Evolutionary conservation across 2,797 vertebrate genomes (phyloP), one percentile per base, ranked within the genome.

Genomic region (Oreortyx pictus): DNA sequence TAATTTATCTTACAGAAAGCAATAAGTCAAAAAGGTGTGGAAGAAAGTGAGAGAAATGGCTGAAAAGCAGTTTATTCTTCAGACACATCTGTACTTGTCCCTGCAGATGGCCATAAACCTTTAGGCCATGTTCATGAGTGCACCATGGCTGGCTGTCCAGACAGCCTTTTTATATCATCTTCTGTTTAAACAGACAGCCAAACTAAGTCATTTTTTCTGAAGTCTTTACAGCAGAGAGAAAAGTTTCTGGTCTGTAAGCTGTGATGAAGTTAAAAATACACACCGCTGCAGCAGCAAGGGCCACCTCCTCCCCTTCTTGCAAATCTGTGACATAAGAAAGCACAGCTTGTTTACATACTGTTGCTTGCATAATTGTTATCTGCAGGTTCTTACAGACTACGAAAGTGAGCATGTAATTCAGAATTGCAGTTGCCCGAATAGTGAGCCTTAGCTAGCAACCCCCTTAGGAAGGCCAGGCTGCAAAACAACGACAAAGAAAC

Each of bases 221-320:
- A 67, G 19, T 19, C 9, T 41, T 82, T 82, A 57, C 44, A 87
- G 44, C 33, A 86, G 25, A 33, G 23, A 85, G 18, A 89, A 22
- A 81, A 54, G 27, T 57, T 33, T 77, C 22, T 57, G 3, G 39
- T 82, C 41, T 52, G 14, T 64, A 90, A 93, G 9, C 43, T 52
- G 20, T 43, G 68, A 73, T 73, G 89, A 65, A 68, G 72, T 44
- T 70, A 39, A 49, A 85, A 82, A 91, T 31, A 82, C 74, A 86
- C 47, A 96, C 94, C 37, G 71, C 72, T 37, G 73, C 91, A 50
- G 93, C 91, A 75, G 93, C 94, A 77, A 96, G 86, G 79, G 87
- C 92, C 25, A 71, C 68, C 78, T 97, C 95, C 47, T 94, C 91
- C 27, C 41, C 43, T 94, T 82, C 86, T 90, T 11, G 68, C 47